Evolutionary conservation across 2,113 vertebrate genomes (phyloP), one percentile per base, ranked within the genome.

Genomic region (Brachionichthys hirsutus): DNA sequence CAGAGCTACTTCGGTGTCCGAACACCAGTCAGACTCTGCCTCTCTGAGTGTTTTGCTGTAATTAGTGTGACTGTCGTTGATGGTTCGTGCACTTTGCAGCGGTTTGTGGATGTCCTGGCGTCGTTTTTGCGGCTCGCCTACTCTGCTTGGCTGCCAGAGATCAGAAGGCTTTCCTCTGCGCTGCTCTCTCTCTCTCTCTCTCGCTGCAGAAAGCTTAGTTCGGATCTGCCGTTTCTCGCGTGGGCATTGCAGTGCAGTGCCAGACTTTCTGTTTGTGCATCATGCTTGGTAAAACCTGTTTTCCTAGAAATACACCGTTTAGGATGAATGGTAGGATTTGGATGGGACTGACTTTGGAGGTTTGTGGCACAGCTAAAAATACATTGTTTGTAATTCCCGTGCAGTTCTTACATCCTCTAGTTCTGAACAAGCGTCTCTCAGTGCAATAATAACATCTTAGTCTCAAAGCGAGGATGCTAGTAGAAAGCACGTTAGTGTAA

Each of bases 221-320:
- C 71, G 24, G 45, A 50, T 45, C 51, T 58, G 48, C 58, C 41
- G 36, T 59, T 68, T 77, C 62, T 73, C 41, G 17, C 70, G 77
- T 34, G 14, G 59, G 70, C 63, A 58, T 42, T 1, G 0, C 60
- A n/a, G 34, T 20, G 1, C 3, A 52, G 11, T 56, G 62, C 68
- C 56, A 66, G 50, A 58, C 58, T 58, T 55, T 80, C 65, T 80
- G 73, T 85, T 80, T 85, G 72, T 46, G 30, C 60, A 41, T 54
- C 24, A 36, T 70, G 73, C 50, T 70, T 74, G 72, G 66, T 75
- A 38, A 73, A 83, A 69, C 54, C 44, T 78, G 43, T 79, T 81
- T 85, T 82, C 70, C 57, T 68, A 74, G 66, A 80, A 87, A 77
- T 59, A 48, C 67, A 64, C 81, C 61, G 49, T 56, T 71, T 64